phyloP scores from a whole-genome alignment of 2,113 vertebrate species.

The Balaeniceps rex region DNA sequence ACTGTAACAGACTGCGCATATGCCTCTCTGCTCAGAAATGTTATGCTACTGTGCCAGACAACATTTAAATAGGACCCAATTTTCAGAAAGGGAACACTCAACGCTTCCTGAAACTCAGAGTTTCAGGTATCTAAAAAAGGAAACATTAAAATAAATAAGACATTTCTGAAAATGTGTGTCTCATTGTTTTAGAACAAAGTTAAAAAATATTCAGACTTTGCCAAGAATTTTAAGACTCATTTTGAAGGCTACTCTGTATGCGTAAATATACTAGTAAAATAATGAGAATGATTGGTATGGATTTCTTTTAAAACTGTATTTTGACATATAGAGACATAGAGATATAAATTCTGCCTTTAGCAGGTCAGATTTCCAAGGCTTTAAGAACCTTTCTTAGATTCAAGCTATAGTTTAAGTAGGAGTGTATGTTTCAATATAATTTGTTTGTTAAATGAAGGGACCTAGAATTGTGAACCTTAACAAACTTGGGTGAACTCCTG shows the following conservation, averaged over 20 bases:
- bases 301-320: background rate
- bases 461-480: background rate
- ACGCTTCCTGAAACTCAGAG: background rate
- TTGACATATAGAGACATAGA: background rate
- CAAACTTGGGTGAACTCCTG: background rate
- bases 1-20: background rate
- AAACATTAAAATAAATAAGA: background rate
- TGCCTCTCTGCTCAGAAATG: background rate
- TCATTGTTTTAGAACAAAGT: background rate
- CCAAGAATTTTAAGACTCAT: background rate
- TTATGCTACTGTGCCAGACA: background rate
- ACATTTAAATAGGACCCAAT: background rate
- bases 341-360: background rate
- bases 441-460: background rate
- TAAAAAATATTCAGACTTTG: background rate
- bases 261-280: background rate
- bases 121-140: background rate
- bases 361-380: background rate
- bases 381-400: background rate
- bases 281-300: background rate
- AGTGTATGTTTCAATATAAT: background rate
- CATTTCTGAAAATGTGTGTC: background rate
- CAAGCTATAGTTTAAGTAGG: background rate
- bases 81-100: background rate
- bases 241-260: background rate